Conservation (phyloP, 2,888 invertebrate genomes). For the Athalia rosae region DNA sequence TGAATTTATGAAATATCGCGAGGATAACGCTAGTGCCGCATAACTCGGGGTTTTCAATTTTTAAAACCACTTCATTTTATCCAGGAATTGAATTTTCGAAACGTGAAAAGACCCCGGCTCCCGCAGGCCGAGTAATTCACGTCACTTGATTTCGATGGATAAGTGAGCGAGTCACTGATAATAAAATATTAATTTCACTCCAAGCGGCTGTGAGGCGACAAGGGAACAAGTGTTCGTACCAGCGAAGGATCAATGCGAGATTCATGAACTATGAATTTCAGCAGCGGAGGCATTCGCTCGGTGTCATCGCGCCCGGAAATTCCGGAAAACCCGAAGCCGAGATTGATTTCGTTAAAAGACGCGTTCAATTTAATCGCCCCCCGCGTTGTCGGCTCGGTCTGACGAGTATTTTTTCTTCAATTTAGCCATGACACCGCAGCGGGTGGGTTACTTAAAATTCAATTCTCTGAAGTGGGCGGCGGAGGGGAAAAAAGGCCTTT, state of each 20-base stretch:
- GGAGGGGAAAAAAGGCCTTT: background rate
- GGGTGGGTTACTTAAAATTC: constrained; percentile 29
- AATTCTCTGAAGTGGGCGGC: constrained; percentile 7
- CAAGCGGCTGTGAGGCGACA: background rate
- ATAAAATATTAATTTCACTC: background rate
- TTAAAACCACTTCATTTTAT: constrained; percentile 31
- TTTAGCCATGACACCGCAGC: constrained; percentile 3
- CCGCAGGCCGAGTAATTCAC: too few species aligned
- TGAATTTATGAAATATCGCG: constrained; percentile 15
- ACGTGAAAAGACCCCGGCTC: background rate
- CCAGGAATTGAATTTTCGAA: constrained; percentile 27
- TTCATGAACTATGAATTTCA: background rate
- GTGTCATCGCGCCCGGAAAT: too few species aligned
- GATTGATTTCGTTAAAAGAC: background rate
- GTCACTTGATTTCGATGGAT: too few species aligned
- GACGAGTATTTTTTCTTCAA: constrained; percentile 10
- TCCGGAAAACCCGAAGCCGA: background rate
- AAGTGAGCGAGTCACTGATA: too few species aligned
- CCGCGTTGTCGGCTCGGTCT: background rate
- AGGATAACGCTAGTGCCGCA: background rate
- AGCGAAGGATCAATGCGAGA: background rate
- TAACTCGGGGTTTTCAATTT: constrained; percentile 26
- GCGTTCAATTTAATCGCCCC: background rate
- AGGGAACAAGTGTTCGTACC: background rate
- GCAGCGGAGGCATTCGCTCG: too few species aligned